Evolutionary conservation across 2,797 vertebrate genomes (phyloP).

Genomic region (Pampus argenteus): DNA sequence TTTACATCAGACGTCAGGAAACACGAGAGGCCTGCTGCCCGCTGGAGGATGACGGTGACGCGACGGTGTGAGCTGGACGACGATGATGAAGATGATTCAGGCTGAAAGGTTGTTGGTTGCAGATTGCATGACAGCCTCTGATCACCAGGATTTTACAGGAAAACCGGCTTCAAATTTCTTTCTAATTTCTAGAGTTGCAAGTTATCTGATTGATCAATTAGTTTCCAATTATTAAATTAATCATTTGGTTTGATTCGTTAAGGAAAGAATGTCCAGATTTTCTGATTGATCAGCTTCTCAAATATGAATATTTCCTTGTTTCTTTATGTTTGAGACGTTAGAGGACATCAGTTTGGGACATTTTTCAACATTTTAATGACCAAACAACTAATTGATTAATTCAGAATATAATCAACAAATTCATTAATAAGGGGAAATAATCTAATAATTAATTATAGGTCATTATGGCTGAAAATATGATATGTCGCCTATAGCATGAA

Average conservation of each 20-base stretch:
- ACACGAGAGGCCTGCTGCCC: not conserved
- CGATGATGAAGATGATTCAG: constrained; percentile 20
- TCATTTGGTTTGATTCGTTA: no score
- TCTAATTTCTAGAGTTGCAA: no score
- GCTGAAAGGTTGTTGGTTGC: constrained; percentile 11
- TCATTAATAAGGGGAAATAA: not conserved
- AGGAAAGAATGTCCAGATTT: no score
- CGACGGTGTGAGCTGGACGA: not conserved
- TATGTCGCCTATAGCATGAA: constrained; percentile 26
- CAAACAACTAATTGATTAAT: not conserved
- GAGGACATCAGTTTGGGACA: no score
- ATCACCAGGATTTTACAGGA: constrained; percentile 32
- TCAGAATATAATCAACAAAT: not conserved
- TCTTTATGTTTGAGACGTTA: no score
- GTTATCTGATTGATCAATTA: no score
- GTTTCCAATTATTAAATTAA: no score
- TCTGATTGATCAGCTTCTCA: no score
- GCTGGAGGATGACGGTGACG: constrained; percentile 11
- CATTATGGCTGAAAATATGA: not conserved
- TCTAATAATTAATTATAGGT: not conserved
- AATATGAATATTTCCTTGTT: no score
- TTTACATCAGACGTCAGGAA: not conserved
- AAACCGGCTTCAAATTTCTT: no score
- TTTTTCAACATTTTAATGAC: not conserved
- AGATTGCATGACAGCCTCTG: not conserved